phyloP scores from a whole-genome alignment of 2,888 invertebrate genomes.

The Mesorhabditis spiculigera region DNA sequence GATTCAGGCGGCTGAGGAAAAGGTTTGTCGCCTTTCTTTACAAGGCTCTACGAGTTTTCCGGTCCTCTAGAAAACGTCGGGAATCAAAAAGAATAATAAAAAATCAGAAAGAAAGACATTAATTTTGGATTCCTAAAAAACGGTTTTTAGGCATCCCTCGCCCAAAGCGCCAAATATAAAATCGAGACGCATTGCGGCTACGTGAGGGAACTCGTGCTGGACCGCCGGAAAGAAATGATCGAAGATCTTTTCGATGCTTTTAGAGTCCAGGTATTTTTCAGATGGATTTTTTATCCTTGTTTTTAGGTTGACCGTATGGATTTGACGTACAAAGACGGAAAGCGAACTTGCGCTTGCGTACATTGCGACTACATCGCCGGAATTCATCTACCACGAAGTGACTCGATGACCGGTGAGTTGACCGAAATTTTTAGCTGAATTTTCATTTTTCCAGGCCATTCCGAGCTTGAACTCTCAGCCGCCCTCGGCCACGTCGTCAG shows the following conservation, averaged over 20 bases:
- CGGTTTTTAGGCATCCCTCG: not conserved
- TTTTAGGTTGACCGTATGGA: not conserved
- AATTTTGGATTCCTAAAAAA: too few species aligned
- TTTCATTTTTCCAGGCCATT: not conserved
- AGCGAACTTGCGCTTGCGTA: not conserved
- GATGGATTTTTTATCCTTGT: not conserved
- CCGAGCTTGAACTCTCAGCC: not conserved
- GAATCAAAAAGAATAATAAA: too few species aligned
- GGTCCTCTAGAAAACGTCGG: too few species aligned
- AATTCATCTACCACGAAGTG: not conserved
- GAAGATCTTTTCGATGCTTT: not conserved
- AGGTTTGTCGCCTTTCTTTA: not conserved
- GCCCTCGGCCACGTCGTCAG: slow-evolving; percentile 1
- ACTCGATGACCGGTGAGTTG: not conserved
- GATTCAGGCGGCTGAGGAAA: not conserved
- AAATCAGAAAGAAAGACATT: too few species aligned
- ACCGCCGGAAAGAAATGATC: not conserved
- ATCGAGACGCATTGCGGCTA: not conserved
- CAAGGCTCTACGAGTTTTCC: too few species aligned
- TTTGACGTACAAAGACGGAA: not conserved
- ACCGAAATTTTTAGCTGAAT: not conserved
- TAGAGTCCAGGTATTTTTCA: not conserved
- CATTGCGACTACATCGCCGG: not conserved
- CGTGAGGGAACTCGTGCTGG: not conserved
- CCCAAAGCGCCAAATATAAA: not conserved